phyloP scores from a whole-genome alignment of 2,888 invertebrate species.

The Caenorhabditis afra region DNA sequence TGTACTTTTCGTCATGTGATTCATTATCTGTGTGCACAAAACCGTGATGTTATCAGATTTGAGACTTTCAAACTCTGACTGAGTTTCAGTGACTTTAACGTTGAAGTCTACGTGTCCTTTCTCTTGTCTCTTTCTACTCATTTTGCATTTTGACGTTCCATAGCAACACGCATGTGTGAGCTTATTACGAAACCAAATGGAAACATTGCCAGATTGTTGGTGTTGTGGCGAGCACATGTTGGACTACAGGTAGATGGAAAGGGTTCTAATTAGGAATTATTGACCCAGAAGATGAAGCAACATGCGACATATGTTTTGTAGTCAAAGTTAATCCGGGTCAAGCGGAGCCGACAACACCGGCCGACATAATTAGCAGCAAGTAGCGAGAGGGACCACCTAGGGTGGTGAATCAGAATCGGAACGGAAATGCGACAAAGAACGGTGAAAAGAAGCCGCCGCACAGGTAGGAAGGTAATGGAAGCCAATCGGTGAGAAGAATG shows the following conservation, averaged over 20 bases:
- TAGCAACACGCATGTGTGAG: too few relatives aligned
- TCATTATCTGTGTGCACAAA: slow-evolving; percentile 13
- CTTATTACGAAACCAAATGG: background rate
- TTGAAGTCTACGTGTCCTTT: slow-evolving; percentile 38
- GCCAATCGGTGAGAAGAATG: slow-evolving; percentile 14
- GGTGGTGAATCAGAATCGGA: background rate
- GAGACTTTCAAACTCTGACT: too few relatives aligned
- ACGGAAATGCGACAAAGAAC: slow-evolving; percentile 37
- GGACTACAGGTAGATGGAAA: background rate
- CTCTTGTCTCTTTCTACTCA: background rate
- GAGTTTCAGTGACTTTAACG: background rate
- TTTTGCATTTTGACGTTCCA: too few relatives aligned
- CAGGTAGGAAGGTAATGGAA: slow-evolving; percentile 31
- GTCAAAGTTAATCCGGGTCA: slow-evolving; percentile 55
- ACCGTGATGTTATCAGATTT: slow-evolving; percentile 26
- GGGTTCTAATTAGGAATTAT: slow-evolving; percentile 47
- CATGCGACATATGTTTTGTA: slow-evolving; percentile 61
- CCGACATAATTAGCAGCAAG: slow-evolving; percentile 56
- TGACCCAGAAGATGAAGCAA: slow-evolving; percentile 60
- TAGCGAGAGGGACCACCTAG: slow-evolving; percentile 26
- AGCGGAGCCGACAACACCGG: slow-evolving; percentile 32
- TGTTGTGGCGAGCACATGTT: background rate
- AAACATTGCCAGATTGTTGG: slow-evolving; percentile 7
- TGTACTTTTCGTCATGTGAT: slow-evolving; percentile 20
- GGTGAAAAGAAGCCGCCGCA: slow-evolving; percentile 13